Conservation (phyloP, 2,797 vertebrate species). For the Pempheris klunzingeri region DNA sequence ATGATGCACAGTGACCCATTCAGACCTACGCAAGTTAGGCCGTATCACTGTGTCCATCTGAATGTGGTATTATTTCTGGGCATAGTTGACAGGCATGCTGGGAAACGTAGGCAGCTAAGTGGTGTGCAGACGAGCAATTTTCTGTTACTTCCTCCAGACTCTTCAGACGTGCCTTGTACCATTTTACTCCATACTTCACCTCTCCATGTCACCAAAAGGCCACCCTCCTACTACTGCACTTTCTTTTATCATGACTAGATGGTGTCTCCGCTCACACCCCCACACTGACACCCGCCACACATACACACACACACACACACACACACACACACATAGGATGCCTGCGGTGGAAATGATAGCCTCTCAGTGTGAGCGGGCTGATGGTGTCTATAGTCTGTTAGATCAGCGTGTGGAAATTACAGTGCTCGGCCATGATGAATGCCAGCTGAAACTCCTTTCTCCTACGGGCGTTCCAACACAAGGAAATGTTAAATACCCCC, state of each 20-base stretch:
- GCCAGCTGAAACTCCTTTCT: conserved; percentile 47
- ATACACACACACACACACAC: conserved; percentile 1
- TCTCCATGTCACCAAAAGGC: conserved; percentile 22
- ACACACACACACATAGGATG: conserved; percentile 10
- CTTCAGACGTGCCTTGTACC: conserved; percentile 29
- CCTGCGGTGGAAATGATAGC: conserved; percentile 66
- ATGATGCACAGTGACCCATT: background rate
- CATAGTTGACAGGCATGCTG: conserved; percentile 11
- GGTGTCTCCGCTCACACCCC: conserved; percentile 15
- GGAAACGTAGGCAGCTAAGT: conserved; percentile 8
- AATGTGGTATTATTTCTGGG: background rate
- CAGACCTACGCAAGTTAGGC: background rate
- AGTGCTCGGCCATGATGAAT: conserved; percentile 60
- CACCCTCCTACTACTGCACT: conserved; percentile 27
- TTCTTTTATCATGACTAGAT: conserved; percentile 56
- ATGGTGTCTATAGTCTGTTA: conserved; percentile 43
- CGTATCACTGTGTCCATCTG: background rate
- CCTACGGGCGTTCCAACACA: conserved; percentile 56
- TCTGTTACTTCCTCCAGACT: conserved; percentile 12
- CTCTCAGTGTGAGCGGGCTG: conserved; percentile 53
- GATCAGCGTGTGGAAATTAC: conserved; percentile 76
- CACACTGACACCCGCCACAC: too few species aligned
- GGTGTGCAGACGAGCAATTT: background rate
- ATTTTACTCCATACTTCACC: conserved; percentile 3
- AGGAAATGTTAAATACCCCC: conserved; percentile 67